phyloP scores from a whole-genome alignment of 2,797 vertebrate species.

The Chaunax sp. region DNA sequence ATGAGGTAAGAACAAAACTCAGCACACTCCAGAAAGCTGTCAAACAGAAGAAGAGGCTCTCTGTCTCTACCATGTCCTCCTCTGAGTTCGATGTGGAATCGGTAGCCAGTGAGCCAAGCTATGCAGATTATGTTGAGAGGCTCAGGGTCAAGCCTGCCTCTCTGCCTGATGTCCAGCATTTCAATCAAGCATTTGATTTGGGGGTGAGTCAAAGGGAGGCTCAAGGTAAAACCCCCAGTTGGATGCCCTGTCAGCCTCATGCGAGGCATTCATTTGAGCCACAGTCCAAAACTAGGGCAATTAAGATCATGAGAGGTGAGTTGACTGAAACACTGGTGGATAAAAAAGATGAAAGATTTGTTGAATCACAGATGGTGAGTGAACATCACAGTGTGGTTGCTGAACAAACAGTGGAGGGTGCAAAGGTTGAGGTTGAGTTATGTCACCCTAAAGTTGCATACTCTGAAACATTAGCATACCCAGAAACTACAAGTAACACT shows the following conservation, averaged over 20 bases:
- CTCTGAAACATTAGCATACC: conserved; percentile 47
- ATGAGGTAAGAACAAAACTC: conserved; percentile 92
- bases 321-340: conserved; percentile 49
- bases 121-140: conserved; percentile 79
- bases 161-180: conserved; percentile 74
- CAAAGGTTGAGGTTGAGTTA: conserved; percentile 49
- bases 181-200: conserved; percentile 62
- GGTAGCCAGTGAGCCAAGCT: conserved; percentile 82
- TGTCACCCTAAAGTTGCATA: conserved; percentile 43
- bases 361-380: conserved; percentile 32
- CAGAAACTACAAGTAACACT: conserved; percentile 35
- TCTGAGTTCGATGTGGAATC: conserved; percentile 86
- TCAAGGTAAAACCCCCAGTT: conserved; percentile 64
- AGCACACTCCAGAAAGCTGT: conserved; percentile 88
- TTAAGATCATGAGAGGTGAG: conserved; percentile 82
- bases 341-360: conserved; percentile 22
- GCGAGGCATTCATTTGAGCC: conserved; percentile 79
- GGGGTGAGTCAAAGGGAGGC: conserved; percentile 62
- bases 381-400: conserved; percentile 27
- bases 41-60: conserved; percentile 88
- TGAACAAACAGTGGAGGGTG: conserved; percentile 32
- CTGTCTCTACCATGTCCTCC: conserved; percentile 85
- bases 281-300: conserved; percentile 79
- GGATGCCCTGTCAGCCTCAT: conserved; percentile 47
- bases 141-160: conserved; percentile 75